Conservation (phyloP, 2,888 invertebrate species). For the Catocala nupta region DNA sequence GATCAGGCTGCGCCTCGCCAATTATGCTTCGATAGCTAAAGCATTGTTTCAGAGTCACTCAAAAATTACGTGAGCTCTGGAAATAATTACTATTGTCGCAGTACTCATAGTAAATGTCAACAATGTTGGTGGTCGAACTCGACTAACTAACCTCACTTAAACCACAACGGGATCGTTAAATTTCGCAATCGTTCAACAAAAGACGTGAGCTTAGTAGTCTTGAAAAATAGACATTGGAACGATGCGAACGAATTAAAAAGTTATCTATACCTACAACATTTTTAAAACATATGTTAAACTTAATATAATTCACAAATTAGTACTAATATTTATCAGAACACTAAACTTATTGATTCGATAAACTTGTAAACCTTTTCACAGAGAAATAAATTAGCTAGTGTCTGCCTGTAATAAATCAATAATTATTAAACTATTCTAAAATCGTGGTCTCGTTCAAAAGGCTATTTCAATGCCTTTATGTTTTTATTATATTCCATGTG, state of each 20-base stretch:
- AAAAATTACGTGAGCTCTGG: slow-evolving; percentile 63
- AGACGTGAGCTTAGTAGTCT: background rate
- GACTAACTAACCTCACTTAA: slow-evolving; percentile 19
- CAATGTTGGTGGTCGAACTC: slow-evolving; percentile 26
- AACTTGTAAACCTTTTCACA: no score
- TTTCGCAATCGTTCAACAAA: slow-evolving; percentile 11
- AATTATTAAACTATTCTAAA: background rate
- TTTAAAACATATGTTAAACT: no score
- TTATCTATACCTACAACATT: no score
- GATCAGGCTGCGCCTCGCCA: slow-evolving; percentile 38
- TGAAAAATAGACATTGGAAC: background rate
- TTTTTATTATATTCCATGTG: slow-evolving; percentile 18
- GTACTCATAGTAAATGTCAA: slow-evolving; percentile 58
- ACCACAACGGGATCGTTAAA: slow-evolving; percentile 6
- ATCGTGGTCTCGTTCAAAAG: slow-evolving; percentile 2
- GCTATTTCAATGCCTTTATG: slow-evolving; percentile 5
- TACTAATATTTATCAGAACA: no score
- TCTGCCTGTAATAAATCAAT: background rate
- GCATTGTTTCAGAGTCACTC: slow-evolving; percentile 56
- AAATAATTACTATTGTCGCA: slow-evolving; percentile 64
- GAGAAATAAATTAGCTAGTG: background rate
- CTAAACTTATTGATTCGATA: no score
- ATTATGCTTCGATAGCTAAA: slow-evolving; percentile 55
- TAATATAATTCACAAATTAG: no score
- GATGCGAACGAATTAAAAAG: no score